Percentiles rank a stretch among this genome's conserved stretches.
These are phyloP conservation scores for Syngnathus acus DNA, from an alignment of 2,797 vertebrate species.

Conservation along the genomic window DNA sequence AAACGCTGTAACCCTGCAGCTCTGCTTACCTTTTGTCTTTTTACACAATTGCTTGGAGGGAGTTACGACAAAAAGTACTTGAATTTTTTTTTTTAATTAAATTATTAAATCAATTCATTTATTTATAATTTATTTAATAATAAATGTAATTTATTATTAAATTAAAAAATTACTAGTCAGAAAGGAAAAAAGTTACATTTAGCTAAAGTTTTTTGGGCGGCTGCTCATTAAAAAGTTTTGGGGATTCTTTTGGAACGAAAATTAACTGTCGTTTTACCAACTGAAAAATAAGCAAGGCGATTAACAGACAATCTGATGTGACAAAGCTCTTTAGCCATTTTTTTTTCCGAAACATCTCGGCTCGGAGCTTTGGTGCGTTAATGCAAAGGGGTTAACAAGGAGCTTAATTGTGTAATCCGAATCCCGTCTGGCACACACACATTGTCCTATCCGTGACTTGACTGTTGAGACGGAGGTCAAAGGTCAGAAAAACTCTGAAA, in stretches of 20 bases:
- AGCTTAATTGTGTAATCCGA: constrained; percentile 56
- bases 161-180: no score
- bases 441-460: constrained; percentile 43
- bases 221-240: not conserved
- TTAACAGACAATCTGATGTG: not conserved
- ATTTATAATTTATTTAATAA: no score
- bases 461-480: constrained; percentile 37
- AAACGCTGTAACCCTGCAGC: no score
- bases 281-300: not conserved
- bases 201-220: no score
- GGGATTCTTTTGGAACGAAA: constrained; percentile 18
- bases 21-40: no score
- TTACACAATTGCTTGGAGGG: no score
- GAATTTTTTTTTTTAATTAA: no score
- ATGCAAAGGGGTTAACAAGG: constrained; percentile 46
- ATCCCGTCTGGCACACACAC: constrained; percentile 24
- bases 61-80: no score
- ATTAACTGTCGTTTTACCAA: constrained; percentile 3
- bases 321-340: constrained; percentile 1
- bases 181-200: no score
- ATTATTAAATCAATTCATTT: no score
- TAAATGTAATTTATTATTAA: no score
- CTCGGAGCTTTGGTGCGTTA: constrained; percentile 27
- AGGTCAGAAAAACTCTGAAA: constrained; percentile 16
- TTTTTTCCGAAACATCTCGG: constrained; percentile 13